Base-by-base conservation (phyloP, 1,140 invertebrate genomes). In the Aphaenogaster rudis region DNA sequence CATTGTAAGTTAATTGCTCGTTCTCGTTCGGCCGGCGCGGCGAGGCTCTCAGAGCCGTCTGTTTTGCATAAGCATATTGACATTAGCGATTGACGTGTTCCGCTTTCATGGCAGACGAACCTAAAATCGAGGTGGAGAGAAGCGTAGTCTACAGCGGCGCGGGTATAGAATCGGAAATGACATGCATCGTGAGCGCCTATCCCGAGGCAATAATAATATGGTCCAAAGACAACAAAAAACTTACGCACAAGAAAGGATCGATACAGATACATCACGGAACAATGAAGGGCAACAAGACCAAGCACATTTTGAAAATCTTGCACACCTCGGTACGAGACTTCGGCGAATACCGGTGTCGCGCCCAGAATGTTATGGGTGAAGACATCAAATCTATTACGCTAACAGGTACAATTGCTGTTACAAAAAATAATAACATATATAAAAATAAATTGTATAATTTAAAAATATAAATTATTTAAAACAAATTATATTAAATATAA, bases 181-280 rank as follows among this genome's bases (percentile, higher is more conserved):
- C 94, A n/a, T 96, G 96, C 86, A 94, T 94, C 64, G 96, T 96
- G 45, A 95, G 95, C 80, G 95, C 95, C 6, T 93, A 96, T 91
- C 96, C 96, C 9, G 86, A 88, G 15, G 94, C 95, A 8, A 92
- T 89, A 45, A 94, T 96, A 79, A 92, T 50, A 13, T 95, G 94
- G 94, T 88, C 63, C n/a, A 93, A 92, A 63, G 79, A 93, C 8
- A 59, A 69, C 7, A 87, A 85, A 13, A 69, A 80, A 50, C 74
- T 94, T 61, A 9, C 33, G 7, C 54, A 84, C 13, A 80, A 88
- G 36, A 87, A 87, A 4, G 86, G 86, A 0, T 92, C 89, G 42
- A 88, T 87, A 54, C n/a, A 71, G 0, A n/a, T 76, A 8, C 57
- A 50, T 39, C 54, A 59, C 9, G 42, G 33, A 21, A 39, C 48